Evolutionary conservation across 1,140 invertebrate species (phyloP).

Genomic region (Rhizoglyphus robini): DNA sequence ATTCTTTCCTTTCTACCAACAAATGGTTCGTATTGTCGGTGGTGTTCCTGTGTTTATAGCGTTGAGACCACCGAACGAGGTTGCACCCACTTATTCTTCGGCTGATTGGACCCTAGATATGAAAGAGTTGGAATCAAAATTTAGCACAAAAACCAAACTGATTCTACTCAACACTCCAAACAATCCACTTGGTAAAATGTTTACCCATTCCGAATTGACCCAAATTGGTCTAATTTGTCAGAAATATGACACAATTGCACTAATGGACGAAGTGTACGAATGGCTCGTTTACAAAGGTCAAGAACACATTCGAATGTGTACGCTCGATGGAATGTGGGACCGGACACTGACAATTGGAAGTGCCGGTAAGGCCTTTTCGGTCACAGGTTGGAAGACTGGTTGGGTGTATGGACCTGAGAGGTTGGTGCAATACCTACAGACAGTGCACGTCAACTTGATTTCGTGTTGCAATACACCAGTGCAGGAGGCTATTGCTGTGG

Average conservation of each 20-base stretch:
- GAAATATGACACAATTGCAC: constrained; percentile 77
- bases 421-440: constrained; percentile 62
- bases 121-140: constrained; percentile 60
- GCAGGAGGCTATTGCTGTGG: constrained; percentile 77
- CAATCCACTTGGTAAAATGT: constrained; percentile 77
- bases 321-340: constrained; percentile 92
- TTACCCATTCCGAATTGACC: constrained; percentile 41
- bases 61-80: constrained; percentile 44
- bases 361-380: constrained; percentile 92
- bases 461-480: constrained; percentile 71
- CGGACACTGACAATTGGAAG: constrained; percentile 92
- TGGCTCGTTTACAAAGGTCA: constrained; percentile 79
- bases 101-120: constrained; percentile 79
- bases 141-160: constrained; percentile 80
- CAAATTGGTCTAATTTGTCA: constrained; percentile 72
- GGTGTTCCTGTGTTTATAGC: constrained; percentile 76
- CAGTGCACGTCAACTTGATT: constrained; percentile 84
- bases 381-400: constrained; percentile 93
- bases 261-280: constrained; percentile 97
- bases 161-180: constrained; percentile 92
- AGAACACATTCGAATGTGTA: constrained; percentile 78
- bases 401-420: constrained; percentile 81
- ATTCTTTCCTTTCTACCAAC: constrained; percentile 94
- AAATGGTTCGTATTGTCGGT: constrained; percentile 76
- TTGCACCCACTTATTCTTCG: constrained; percentile 51